phyloP scores from a whole-genome alignment of 2,888 invertebrate genomes.

The Leucophora obtusa region DNA sequence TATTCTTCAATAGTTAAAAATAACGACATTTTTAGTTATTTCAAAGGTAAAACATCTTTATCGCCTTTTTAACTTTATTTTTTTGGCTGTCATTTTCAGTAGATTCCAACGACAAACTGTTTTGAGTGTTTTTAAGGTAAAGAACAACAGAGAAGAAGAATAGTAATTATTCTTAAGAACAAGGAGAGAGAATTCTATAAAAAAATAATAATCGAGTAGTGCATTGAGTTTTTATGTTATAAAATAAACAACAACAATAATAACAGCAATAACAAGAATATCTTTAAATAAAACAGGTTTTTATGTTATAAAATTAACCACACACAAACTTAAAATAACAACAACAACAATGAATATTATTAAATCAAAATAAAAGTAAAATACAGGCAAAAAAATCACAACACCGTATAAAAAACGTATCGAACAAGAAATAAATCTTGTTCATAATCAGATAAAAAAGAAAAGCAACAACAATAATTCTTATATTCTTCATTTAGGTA shows the following conservation, averaged over 20 bases:
- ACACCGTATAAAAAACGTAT: slow-evolving; percentile 10
- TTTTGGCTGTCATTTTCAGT: too few species aligned
- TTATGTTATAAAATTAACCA: slow-evolving; percentile 24
- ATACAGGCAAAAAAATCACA: slow-evolving; percentile 23
- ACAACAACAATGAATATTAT: slow-evolving; percentile 29
- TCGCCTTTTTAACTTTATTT: too few species aligned
- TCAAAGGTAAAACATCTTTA: too few species aligned
- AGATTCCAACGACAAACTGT: too few species aligned
- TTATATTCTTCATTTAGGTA: slow-evolving; percentile 7
- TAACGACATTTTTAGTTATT: too few species aligned
- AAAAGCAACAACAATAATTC: slow-evolving; percentile 27
- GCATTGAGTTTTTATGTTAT: slow-evolving; percentile 9
- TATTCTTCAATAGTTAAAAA: too few species aligned
- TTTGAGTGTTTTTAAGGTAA: neutral
- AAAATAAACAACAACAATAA: neutral
- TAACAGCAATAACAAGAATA: slow-evolving; percentile 23
- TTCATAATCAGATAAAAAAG: slow-evolving; percentile 67
- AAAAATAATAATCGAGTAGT: slow-evolving; percentile 20
- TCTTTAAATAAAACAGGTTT: slow-evolving; percentile 44
- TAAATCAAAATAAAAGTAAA: slow-evolving; percentile 26
- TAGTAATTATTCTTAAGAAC: slow-evolving; percentile 21
- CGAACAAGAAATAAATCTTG: slow-evolving; percentile 67
- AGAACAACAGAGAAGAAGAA: slow-evolving; percentile 14
- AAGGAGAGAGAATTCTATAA: neutral
- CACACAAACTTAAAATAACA: slow-evolving; percentile 18